Base-by-base conservation (phyloP, 1,140 invertebrate species). In the Lasioglossum baleicum region DNA sequence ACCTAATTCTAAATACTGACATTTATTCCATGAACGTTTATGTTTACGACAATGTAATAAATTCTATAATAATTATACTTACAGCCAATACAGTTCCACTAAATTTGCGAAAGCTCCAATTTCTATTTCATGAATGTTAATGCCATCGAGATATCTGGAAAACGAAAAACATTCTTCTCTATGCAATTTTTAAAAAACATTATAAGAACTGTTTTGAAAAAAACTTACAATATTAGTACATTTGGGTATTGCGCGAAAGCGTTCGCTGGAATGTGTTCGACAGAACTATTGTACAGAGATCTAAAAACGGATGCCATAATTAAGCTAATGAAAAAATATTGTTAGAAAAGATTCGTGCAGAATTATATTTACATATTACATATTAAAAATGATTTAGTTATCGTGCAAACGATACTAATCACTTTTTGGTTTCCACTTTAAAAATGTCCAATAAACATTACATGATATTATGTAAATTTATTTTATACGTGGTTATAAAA, bases 151-250 rank as follows among this genome's bases (percentile, higher is more conserved):
- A 81, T 83, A 87, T 10, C 91, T 93, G 44, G 71, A 87, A 88
- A 75, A 31, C 40, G 26, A 26, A 75, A 20, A 67, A 64, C 61
- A 40, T 17, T 58, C 11, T 51, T 40, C 42, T 15, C 6, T 60
- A 2, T 13, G 0, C 8, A 40, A 7, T 11, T n/a, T 44, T 10
- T 10, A 53, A 69, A 73, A 60, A 66, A 78, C 40, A 81, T 20
- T 68, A 64, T 56, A 63, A n/a, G 8, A 8, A 58, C n/a, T 2
- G 20, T n/a, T 6, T n/a, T 58, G 0, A n/a, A 35, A 26, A 26
- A 35, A 76, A 91, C 91, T 92, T 84, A 92, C 91, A 92, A 42
- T 68, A 71, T 82, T 64, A 70, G 75, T 64, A 92, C 72, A 13
- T 89, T 78, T 2, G 74, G 58, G 64, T 91, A 91, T 73, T 53